Base-by-base conservation (phyloP, 2,797 vertebrate species). In the Pachyuromys duprasi region DNA sequence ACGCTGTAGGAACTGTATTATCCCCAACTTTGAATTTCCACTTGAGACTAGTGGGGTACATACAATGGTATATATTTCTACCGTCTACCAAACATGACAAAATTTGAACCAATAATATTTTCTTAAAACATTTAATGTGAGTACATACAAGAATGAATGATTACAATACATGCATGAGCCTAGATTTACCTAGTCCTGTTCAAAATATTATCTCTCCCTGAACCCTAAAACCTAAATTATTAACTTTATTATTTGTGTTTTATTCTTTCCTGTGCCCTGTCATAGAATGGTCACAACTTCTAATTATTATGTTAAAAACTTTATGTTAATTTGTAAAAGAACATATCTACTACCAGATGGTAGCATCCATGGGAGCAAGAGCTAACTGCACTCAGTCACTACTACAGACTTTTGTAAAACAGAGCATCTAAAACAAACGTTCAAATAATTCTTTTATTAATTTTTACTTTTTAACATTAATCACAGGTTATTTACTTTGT, bases 111-210 rank as follows among this genome's bases (percentile, higher is more conserved):
- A 26, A 45, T 84, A 80, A 26, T 11, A 24, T 49, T 45, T 87
- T 57, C 79, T 42, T 67, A 57, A 75, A 26, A 18, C 11, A 5
- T 39, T 86, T 62, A 26, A 0, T 0, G 12, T 33, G 13, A 15
- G 0, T 3, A 20, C 11, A 28, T 14, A 7, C 12, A 55, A 69
- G 63, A 13, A 76, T 2, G 0, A 28, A 5, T 3, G 5, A 17
- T 33, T 11, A 3, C 36, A 70, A 26, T 3, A 3, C 28, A 7
- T 36, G 5, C 28, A 60, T 5, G 72, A 80, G 12, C 14, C 13
- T 1, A 53, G 11, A 17, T 74, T 20, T 53, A 20, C n/a, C 17
- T 8, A 2, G 26, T 87, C 60, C 89, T 89, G 36, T 14, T 18
- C 45, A 42, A 91, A 53, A 62, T 20, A 12, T 14, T 14, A 26